These are phyloP conservation scores for Menidia beryllina DNA, from an alignment of 2,113 vertebrate genomes.

Conservation along the genomic window DNA sequence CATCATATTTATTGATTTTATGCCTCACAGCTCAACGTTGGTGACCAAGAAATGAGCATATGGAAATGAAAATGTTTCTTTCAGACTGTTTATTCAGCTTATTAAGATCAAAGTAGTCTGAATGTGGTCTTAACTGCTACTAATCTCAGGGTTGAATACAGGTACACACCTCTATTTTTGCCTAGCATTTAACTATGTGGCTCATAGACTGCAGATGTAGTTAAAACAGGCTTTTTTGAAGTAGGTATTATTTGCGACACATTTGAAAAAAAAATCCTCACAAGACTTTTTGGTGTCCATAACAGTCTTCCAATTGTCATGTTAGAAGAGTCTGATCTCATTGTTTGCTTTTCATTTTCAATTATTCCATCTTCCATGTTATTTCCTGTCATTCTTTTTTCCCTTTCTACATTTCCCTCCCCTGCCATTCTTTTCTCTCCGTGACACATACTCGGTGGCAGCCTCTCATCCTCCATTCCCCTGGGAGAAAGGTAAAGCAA, in stretches of 20 bases:
- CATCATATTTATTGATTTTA: conserved; percentile 27
- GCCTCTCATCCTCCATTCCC: conserved; percentile 55
- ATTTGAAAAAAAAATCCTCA: conserved; percentile 29
- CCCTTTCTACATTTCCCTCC: conserved; percentile 29
- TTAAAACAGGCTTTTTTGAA: conserved; percentile 20
- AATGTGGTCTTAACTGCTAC: background rate
- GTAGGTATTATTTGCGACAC: conserved; percentile 32
- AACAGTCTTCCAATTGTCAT: conserved; percentile 41
- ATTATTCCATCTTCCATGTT: no score
- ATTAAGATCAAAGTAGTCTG: conserved; percentile 4
- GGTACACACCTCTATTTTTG: conserved; percentile 14
- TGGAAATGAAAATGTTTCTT: conserved; percentile 20
- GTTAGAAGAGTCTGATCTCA: conserved; percentile 38
- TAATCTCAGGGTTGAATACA: conserved; percentile 2
- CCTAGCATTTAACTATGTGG: background rate
- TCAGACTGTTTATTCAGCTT: background rate
- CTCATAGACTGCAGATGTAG: conserved; percentile 4
- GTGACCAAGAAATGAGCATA: conserved; percentile 23
- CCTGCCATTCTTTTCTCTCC: conserved; percentile 24
- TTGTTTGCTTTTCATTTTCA: no score
- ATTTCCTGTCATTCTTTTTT: conserved; percentile 23
- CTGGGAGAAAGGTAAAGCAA: conserved; percentile 48
- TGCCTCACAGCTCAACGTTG: conserved; percentile 16
- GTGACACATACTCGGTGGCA: conserved; percentile 31
- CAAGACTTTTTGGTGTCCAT: conserved; percentile 28